phyloP scores from a whole-genome alignment of 30 jellyfish, hydroid and myxozoan genomes.

The Aurelia coerulea region DNA sequence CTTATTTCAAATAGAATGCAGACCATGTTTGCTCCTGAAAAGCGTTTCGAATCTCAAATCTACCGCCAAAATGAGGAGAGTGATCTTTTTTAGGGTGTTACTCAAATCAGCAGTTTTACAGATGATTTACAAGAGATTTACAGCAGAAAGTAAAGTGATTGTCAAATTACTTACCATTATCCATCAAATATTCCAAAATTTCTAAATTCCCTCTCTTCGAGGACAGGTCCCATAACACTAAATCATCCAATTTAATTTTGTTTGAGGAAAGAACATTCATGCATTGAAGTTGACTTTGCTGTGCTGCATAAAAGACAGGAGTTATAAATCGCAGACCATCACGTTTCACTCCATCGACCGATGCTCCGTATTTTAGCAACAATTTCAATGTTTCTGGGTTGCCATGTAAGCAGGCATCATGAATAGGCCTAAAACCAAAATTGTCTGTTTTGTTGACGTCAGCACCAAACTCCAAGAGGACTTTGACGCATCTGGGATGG shows the following conservation, averaged over 20 bases:
- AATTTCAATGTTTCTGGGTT: constrained; percentile 40
- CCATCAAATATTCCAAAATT: constrained; percentile 32
- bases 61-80: no score
- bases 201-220: constrained; percentile 66
- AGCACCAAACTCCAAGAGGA: constrained; percentile 70
- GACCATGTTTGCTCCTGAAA: no score
- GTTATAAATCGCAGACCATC: constrained; percentile 51
- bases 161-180: constrained; percentile 5
- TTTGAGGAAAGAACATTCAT: constrained; percentile 27
- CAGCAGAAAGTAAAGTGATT: no score
- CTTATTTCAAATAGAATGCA: no score
- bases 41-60: no score
- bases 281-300: constrained; percentile 58
- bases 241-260: neutral
- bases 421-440: constrained; percentile 91
- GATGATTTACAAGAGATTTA: no score
- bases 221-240: constrained; percentile 54
- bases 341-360: constrained; percentile 63
- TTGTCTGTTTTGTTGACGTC: constrained; percentile 69
- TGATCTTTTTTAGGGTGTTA: no score
- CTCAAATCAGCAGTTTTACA: no score
- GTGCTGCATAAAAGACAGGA: constrained; percentile 74
- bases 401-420: constrained; percentile 85
- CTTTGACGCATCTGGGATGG: constrained; percentile 62
- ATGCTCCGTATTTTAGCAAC: constrained; percentile 70